Percentiles rank a stretch among this genome's conserved stretches.
phyloP scores from a whole-genome alignment of 2,888 invertebrate species.

The Ochropleura plecta region DNA sequence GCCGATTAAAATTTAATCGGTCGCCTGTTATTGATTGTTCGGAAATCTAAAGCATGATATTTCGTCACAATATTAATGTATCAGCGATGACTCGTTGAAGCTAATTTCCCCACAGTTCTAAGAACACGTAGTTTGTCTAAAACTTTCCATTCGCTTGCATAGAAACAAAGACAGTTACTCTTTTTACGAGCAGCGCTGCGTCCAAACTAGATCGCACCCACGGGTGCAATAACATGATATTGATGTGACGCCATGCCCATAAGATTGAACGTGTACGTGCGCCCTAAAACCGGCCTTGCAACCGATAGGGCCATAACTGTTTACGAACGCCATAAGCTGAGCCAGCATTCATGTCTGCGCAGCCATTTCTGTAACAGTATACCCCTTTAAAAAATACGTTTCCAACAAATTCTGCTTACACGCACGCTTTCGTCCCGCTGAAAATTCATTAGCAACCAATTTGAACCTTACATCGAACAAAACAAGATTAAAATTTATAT shows the following conservation, averaged over 20 bases:
- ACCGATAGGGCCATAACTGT: slow-evolving; percentile 72
- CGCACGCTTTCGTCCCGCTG: slow-evolving; percentile 54
- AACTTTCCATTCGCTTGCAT: slow-evolving; percentile 51
- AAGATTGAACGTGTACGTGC: slow-evolving; percentile 54
- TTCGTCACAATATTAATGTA: slow-evolving; percentile 14
- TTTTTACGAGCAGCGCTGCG: slow-evolving; percentile 54
- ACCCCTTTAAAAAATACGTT: slow-evolving; percentile 63
- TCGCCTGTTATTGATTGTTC: slow-evolving; percentile 31
- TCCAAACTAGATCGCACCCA: slow-evolving; percentile 54
- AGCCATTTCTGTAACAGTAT: slow-evolving; percentile 64
- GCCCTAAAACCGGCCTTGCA: slow-evolving; percentile 66
- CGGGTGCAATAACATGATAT: slow-evolving; percentile 61
- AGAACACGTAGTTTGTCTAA: slow-evolving; percentile 9
- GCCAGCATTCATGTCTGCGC: slow-evolving; percentile 70
- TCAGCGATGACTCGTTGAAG: slow-evolving; percentile 4
- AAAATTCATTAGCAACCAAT: slow-evolving; percentile 58
- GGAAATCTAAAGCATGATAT: slow-evolving; percentile 20
- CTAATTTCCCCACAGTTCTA: slow-evolving; percentile 5
- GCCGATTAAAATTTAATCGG: slow-evolving; percentile 47
- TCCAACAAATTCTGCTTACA: slow-evolving; percentile 66
- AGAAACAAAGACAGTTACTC: slow-evolving; percentile 49
- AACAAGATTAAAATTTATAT: slow-evolving; percentile 43
- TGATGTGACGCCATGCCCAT: slow-evolving; percentile 55
- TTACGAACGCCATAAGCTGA: slow-evolving; percentile 74
- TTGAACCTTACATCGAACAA: slow-evolving; percentile 37